A percentile compares a stretch with the other conserved stretches of the same genome.
Evolutionary conservation across 53 echinoderm and acorn worm species (phyloP).

Genomic region (Patiria pectinifera): DNA sequence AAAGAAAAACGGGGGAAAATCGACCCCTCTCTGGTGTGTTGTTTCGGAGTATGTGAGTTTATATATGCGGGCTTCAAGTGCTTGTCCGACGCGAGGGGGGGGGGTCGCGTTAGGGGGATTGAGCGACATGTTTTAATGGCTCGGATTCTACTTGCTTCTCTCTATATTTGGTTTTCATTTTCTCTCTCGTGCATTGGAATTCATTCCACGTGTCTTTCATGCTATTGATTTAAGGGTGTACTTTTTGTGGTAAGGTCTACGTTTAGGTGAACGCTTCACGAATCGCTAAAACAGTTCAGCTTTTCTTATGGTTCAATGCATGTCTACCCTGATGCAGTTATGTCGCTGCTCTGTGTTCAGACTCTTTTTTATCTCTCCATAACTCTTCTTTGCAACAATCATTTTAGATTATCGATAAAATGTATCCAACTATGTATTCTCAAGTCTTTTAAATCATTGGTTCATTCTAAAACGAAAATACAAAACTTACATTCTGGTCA

Average conservation of each 20-base stretch:
- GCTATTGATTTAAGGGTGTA: not conserved
- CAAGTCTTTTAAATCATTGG: too few relatives aligned
- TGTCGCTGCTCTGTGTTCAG: too few relatives aligned
- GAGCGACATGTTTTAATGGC: conserved; percentile 17
- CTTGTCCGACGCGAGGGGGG: conserved; percentile 6
- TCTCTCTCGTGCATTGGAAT: not conserved
- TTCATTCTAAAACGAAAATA: too few relatives aligned
- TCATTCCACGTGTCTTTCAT: conserved; percentile 19
- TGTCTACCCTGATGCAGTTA: not conserved
- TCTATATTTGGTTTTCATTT: not conserved
- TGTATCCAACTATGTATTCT: too few relatives aligned
- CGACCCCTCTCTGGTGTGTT: conserved; percentile 36
- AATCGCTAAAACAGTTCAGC: not conserved
- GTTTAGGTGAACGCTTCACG: not conserved
- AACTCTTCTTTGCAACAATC: too few relatives aligned
- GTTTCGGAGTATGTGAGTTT: conserved; percentile 57
- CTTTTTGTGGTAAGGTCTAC: not conserved
- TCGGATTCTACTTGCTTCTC: not conserved
- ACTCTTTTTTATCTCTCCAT: too few relatives aligned
- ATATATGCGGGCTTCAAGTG: conserved; percentile 53
- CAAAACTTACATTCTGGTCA: too few relatives aligned
- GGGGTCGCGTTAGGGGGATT: not conserved
- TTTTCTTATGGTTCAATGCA: not conserved
- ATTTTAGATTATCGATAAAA: too few relatives aligned
- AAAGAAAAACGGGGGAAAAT: conserved; percentile 11